These are phyloP conservation scores for Heterotilapia buettikoferi DNA, from an alignment of 2,113 vertebrate species.

Conservation along the genomic window DNA sequence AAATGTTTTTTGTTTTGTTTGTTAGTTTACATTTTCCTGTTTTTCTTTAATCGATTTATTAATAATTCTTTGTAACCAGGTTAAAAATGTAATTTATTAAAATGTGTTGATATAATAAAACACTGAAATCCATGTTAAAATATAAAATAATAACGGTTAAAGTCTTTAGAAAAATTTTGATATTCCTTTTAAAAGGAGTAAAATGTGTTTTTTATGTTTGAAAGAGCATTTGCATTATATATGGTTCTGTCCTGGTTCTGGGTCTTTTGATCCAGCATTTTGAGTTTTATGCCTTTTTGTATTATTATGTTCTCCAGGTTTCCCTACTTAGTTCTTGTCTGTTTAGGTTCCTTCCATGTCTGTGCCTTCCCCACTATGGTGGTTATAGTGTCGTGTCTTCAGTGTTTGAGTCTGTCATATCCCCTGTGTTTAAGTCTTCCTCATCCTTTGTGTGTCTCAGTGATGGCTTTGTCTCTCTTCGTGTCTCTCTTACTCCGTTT, in stretches of 20 bases:
- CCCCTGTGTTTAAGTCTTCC: accelerated
- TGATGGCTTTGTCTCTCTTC: not conserved
- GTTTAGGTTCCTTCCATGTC: not conserved
- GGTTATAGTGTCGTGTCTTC: not conserved
- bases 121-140: not conserved
- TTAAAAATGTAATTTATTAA: accelerated
- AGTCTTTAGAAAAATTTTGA: not conserved
- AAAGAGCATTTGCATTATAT: not conserved
- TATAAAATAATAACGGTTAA: accelerated
- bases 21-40: not conserved
- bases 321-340: not conserved
- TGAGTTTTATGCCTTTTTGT: not conserved
- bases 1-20: not conserved
- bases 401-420: too few species aligned
- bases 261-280: not conserved
- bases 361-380: not conserved
- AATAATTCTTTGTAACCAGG: not conserved
- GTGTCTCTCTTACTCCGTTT: accelerated
- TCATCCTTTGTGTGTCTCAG: not conserved
- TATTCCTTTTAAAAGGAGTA: not conserved
- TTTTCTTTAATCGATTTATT: not conserved
- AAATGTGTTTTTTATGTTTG: not conserved
- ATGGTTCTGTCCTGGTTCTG: not conserved
- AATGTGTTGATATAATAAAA: not conserved
- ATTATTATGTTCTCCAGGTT: not conserved